Evolutionary conservation across 2,113 vertebrate genomes (phyloP).

Genomic region (Catharus bicknelli): DNA sequence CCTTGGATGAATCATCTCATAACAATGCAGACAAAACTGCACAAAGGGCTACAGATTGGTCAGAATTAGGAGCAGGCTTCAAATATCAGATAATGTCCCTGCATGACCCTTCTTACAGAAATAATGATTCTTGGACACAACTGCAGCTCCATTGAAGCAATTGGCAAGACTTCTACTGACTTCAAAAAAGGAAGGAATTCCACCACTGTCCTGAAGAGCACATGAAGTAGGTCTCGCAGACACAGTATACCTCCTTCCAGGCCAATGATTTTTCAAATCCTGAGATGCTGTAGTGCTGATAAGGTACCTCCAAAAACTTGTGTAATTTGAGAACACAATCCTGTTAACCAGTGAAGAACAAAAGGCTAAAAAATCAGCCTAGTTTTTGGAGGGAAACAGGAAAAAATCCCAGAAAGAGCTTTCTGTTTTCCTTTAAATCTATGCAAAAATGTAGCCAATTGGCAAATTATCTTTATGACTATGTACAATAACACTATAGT

Average conservation of each 20-base stretch:
- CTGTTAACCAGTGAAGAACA: not conserved
- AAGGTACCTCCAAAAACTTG: not conserved
- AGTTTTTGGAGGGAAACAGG: not conserved
- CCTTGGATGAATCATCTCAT: not conserved
- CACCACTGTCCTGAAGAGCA: not conserved
- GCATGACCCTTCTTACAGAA: slow-evolving; percentile 1
- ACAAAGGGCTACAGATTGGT: not conserved
- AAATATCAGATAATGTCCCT: slow-evolving; percentile 3
- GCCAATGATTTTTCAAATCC: not conserved
- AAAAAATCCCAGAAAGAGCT: not conserved
- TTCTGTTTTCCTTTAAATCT: not conserved
- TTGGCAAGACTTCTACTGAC: slow-evolving; percentile 1
- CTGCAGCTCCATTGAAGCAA: slow-evolving; percentile 17
- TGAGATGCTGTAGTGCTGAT: not conserved
- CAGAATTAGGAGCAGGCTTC: slow-evolving; percentile 30
- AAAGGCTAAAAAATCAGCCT: not conserved
- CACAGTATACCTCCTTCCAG: not conserved
- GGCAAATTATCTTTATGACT: not conserved
- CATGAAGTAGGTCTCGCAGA: not conserved
- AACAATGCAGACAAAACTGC: not conserved
- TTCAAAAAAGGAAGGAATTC: slow-evolving; percentile 32
- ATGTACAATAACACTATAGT: not conserved
- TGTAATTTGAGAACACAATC: not conserved
- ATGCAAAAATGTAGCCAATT: not conserved
- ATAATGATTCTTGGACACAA: slow-evolving; percentile 21